Percentiles rank a stretch among this genome's conserved stretches.
Conservation (phyloP, 2,888 invertebrate genomes). For the Cotesia congregata region DNA sequence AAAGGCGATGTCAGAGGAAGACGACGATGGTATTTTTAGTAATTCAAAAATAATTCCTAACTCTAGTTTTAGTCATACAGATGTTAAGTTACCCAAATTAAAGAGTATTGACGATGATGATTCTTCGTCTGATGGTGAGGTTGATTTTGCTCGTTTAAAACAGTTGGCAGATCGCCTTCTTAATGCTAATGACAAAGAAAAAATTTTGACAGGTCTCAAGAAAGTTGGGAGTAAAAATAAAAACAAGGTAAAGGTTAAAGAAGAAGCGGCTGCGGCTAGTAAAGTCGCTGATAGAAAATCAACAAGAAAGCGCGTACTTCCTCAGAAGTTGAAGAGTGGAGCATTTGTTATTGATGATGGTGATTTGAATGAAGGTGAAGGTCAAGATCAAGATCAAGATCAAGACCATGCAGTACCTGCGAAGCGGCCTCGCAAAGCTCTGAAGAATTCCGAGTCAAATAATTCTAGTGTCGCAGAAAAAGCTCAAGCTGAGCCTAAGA, state of each 20-base stretch:
- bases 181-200: neutral
- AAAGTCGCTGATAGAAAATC: neutral
- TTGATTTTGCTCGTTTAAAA: neutral
- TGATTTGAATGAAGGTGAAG: neutral
- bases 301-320: neutral
- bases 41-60: conserved; percentile 18
- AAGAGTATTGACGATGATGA: conserved; percentile 1
- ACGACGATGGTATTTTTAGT: neutral
- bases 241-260: neutral
- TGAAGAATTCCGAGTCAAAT: neutral
- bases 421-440: neutral
- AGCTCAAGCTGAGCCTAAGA: neutral
- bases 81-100: neutral
- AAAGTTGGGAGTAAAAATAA: neutral
- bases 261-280: conserved; percentile 1
- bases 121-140: neutral
- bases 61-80: neutral
- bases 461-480: neutral
- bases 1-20: neutral
- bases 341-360: neutral
- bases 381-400: no score
- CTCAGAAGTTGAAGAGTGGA: neutral
- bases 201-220: neutral
- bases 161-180: neutral
- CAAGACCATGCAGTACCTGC: neutral